Base-by-base conservation (phyloP, 2,113 vertebrate genomes). In the Ifrita kowaldi region DNA sequence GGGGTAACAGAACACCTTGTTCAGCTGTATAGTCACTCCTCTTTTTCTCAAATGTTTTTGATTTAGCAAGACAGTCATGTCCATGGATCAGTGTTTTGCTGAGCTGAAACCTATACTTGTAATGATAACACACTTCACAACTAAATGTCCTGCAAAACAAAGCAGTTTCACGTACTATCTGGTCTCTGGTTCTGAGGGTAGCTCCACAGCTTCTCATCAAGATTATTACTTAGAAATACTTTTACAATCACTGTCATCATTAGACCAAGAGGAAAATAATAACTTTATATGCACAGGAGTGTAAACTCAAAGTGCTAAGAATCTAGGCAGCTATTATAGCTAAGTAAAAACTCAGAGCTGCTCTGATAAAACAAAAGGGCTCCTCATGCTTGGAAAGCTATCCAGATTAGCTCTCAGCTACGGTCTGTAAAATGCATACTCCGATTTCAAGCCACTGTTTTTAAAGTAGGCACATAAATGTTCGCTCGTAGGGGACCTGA, bases 1-100 rank as follows among this genome's bases (percentile, higher is more conserved):
- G 30, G 42, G 49, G 55, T 49, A 91, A 86, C 52, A 90, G 75
- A 85, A 88, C 75, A 80, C 92, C 90, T 94, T 85, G 82, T 92
- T 94, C 71, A 91, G 59, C 67, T 68, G 55, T 83, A 83, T 33
- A n/a, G 27, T 80, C 42, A 57, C 78, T 69, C 50, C 26, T 94
- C 63, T 88, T 86, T 91, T 41, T 46, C 44, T 63, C 52, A 63
- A 63, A 74, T 55, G 47, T 56, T 93, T 95, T 88, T 90, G 50
- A 90, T 94, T 93, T 79, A 83, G 59, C 39, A 77, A 83, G 85
- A 87, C 16, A n/a, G 62, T 88, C 86, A 67, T 22, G 20, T 62
- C 42, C 33, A 37, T 7, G 24, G 75, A 27, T 90, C 77, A 84
- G 16, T n/a, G 60, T 59, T 89, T 71, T 91, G 52, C 73, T 78